phyloP scores from a whole-genome alignment of 2,113 vertebrate genomes.

The Hiodon alosoides region DNA sequence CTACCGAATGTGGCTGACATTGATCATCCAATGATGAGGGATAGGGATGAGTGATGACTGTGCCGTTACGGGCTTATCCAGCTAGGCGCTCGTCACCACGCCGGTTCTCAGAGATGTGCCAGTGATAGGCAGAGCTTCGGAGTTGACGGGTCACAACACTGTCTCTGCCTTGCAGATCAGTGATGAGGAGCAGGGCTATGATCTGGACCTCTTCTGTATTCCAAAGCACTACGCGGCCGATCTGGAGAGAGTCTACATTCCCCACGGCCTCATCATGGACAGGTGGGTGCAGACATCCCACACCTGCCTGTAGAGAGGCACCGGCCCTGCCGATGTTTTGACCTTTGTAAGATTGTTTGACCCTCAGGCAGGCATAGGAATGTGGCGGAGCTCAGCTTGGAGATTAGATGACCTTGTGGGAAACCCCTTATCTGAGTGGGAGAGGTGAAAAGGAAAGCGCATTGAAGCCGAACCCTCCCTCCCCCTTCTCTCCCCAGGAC shows the following conservation, averaged over 20 bases:
- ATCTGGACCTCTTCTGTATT: slow-evolving; percentile 95
- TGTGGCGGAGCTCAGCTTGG: not conserved
- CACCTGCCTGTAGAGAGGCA: no score
- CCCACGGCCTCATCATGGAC: slow-evolving; percentile 96
- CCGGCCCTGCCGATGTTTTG: no score
- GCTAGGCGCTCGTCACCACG: no score
- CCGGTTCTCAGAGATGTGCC: no score
- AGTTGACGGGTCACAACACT: not conserved
- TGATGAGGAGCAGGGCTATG: slow-evolving; percentile 91
- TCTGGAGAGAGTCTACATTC: slow-evolving; percentile 93
- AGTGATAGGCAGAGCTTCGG: not conserved
- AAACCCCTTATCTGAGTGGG: not conserved
- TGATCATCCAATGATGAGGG: no score
- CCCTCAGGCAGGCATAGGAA: not conserved
- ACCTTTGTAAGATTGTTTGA: no score
- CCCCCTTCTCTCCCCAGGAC: slow-evolving; percentile 64
- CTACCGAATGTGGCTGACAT: no score
- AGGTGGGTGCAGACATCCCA: slow-evolving; percentile 62
- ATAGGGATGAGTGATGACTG: no score
- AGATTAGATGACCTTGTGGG: slow-evolving; percentile 22
- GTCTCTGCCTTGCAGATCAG: slow-evolving; percentile 72
- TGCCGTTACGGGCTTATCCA: no score
- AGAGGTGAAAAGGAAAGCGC: not conserved
- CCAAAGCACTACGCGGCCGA: slow-evolving; percentile 89
- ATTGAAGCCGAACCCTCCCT: slow-evolving; percentile 23